Evolutionary conservation across 2,888 invertebrate genomes (phyloP), one percentile per base, ranked within the genome.

Genomic region (Tricholauxania praeusta): DNA sequence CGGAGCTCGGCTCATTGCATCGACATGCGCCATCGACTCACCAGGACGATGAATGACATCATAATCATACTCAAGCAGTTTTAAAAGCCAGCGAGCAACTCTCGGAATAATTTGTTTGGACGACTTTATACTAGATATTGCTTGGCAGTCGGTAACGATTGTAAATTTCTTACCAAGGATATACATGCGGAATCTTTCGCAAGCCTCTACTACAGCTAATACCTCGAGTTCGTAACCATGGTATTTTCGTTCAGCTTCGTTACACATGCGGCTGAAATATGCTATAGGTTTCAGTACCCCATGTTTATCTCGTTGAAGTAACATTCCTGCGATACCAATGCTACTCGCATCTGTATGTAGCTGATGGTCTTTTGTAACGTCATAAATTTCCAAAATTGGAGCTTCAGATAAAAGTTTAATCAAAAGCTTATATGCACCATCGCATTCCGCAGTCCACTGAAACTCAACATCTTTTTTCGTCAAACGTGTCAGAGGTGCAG

Each of bases 121-220:
- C 14, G 69, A 72, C 12, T 59, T 64, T 4, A 71, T 1, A 12
- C 52, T 65, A 8, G 59, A 59, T 3, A 59, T 59, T 10, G 59
- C n/a, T n/a, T n/a, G n/a, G n/a, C n/a, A n/a, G n/a, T n/a, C n/a
- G n/a, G n/a, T n/a, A n/a, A n/a, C n/a, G 3, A 22, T 6, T 12
- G 3, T 12, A 15, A 60, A 60, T 5, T 65, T 12, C 51, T 65
- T 65, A 0, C 65, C 65, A 6, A 51, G 17, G 1, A 51, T 8
- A 59, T 86, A 87, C 0, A 81, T 78, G 51, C 86, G 73, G 75
- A 87, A 86, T 66, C 83, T 78, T 32, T 78, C 72, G 28, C 86
- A 70, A 0, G 82, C 78, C 53, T 77, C 80, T 0, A 79, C 83
- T 49, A 83, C 81, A 0, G 87, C 86, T 8, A 88, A 74, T 0